phyloP scores from a whole-genome alignment of 2,797 vertebrate genomes.

The Furcifer pardalis region DNA sequence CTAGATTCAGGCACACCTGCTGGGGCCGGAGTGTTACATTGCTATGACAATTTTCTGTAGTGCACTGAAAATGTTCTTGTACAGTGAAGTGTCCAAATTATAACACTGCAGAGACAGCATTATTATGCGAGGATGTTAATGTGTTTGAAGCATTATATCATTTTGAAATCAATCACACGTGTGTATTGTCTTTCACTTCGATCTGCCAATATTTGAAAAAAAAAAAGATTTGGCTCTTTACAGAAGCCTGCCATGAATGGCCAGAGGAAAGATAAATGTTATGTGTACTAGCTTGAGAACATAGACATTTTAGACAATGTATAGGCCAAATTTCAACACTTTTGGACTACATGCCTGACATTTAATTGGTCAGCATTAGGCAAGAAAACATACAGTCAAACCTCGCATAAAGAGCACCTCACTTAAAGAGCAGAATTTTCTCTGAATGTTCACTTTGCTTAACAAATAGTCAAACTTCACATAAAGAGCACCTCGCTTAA shows the following conservation, averaged over 20 bases:
- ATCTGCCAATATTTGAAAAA: rapidly evolving
- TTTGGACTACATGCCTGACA: not conserved
- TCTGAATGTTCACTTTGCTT: too few relatives aligned
- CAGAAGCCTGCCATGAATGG: not conserved
- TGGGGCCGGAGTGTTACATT: not conserved
- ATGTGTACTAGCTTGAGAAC: not conserved
- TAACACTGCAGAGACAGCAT: not conserved
- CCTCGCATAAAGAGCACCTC: too few relatives aligned
- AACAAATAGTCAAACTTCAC: too few relatives aligned
- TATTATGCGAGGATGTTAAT: not conserved
- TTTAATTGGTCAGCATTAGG: not conserved
- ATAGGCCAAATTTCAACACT: not conserved
- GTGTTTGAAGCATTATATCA: not conserved
- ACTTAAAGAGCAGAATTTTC: too few relatives aligned
- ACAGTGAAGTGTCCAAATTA: not conserved
- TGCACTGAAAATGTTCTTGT: not conserved
- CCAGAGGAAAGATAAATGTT: not conserved
- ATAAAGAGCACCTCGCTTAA: too few relatives aligned
- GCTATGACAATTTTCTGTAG: too few relatives aligned
- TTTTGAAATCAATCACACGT: not conserved
- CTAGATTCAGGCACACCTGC: not conserved
- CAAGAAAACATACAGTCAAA: too few relatives aligned
- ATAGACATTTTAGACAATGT: not conserved
- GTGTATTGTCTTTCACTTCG: not conserved
- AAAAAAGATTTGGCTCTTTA: not conserved